phyloP scores from a whole-genome alignment of 2,888 invertebrate genomes.

The Corbicula japonica region DNA sequence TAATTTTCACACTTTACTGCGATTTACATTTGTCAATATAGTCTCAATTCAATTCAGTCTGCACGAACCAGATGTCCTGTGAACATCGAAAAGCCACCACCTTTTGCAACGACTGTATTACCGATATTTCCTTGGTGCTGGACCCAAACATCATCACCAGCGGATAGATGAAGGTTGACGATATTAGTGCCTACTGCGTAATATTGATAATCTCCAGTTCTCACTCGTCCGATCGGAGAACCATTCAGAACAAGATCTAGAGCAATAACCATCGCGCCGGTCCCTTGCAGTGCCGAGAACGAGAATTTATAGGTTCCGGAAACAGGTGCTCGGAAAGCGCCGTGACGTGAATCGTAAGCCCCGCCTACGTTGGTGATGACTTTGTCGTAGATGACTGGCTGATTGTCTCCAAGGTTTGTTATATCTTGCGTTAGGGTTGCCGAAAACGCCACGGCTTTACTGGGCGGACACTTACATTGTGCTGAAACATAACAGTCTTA shows the following conservation, averaged over 20 bases:
- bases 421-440: conserved; percentile 43
- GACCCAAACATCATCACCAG: conserved; percentile 47
- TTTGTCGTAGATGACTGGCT: conserved; percentile 39
- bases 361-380: conserved; percentile 40
- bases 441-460: conserved; percentile 39
- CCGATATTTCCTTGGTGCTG: conserved; percentile 28
- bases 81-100: conserved; percentile 38
- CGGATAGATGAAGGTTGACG: conserved; percentile 30
- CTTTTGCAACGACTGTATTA: conserved; percentile 4
- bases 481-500: conserved; percentile 24
- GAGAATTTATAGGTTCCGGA: conserved; percentile 48
- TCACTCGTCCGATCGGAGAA: conserved; percentile 35
- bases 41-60: no score
- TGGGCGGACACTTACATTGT: conserved; percentile 34
- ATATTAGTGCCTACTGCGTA: conserved; percentile 41
- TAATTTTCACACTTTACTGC: no score
- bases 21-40: no score
- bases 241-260: conserved; percentile 39
- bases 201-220: conserved; percentile 31
- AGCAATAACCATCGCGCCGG: conserved; percentile 26
- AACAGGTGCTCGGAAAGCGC: conserved; percentile 41
- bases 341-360: conserved; percentile 37
- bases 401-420: conserved; percentile 21
- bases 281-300: conserved; percentile 44
- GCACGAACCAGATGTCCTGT: conserved; percentile 43